A percentile compares a stretch with the other conserved stretches of the same genome.
Evolutionary conservation across 2,113 vertebrate species (phyloP).

Genomic region (Myocastor coypus): DNA sequence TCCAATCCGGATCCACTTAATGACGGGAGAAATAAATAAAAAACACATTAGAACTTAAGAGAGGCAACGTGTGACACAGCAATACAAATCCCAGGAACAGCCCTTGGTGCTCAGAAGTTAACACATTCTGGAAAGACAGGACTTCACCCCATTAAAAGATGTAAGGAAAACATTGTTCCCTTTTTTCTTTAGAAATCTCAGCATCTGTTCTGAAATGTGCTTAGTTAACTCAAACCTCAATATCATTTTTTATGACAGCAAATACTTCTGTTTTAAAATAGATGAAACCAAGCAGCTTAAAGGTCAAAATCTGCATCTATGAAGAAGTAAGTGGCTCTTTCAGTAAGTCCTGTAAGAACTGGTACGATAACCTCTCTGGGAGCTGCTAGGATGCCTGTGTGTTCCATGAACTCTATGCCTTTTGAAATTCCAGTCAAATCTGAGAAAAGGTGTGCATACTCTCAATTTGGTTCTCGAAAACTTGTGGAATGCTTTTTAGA

Average conservation of each 20-base stretch:
- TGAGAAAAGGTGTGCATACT: background rate
- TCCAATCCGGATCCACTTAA: constrained; percentile 98
- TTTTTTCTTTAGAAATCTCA: background rate
- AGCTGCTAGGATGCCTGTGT: background rate
- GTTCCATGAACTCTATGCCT: background rate
- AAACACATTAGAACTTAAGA: constrained; percentile 69
- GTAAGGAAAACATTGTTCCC: constrained; percentile 18
- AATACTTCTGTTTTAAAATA: constrained; percentile 50
- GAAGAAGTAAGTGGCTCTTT: background rate
- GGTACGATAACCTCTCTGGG: background rate
- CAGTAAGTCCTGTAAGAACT: background rate
- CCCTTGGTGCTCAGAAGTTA: constrained; percentile 33
- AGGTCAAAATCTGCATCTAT: constrained; percentile 34
- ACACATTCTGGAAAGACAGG: constrained; percentile 4
- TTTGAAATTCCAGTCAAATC: constrained; percentile 29
- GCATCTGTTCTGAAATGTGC: constrained; percentile 47
- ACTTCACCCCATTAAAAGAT: constrained; percentile 16
- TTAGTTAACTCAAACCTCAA: constrained; percentile 14
- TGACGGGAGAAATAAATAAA: constrained; percentile 73
- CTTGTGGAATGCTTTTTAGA: background rate
- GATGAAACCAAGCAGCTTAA: background rate
- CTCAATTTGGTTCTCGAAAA: constrained; percentile 1
- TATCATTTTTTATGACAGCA: constrained; percentile 28
- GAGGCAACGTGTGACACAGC: background rate
- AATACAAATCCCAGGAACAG: constrained; percentile 13